Conservation (phyloP, 1,140 invertebrate genomes). For the Dendroctonus ponderosae region DNA sequence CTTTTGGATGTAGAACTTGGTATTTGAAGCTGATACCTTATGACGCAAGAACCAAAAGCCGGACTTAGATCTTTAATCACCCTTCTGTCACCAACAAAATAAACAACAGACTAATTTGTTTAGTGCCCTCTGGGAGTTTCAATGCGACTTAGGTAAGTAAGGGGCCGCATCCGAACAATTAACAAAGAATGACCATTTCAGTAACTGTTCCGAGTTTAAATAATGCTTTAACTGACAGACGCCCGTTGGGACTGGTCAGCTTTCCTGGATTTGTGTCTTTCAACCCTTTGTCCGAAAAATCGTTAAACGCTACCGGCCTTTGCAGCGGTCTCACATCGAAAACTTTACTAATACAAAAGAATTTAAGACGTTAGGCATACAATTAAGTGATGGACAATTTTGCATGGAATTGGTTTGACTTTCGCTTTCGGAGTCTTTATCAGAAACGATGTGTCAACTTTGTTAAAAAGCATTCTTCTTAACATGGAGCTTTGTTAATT, state of each 20-base stretch:
- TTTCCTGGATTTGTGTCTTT: constrained; percentile 13
- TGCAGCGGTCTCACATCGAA: background rate
- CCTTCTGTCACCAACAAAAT: constrained; percentile 2
- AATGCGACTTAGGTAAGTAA: constrained; percentile 12
- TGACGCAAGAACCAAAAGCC: too few species aligned
- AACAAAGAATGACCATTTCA: constrained; percentile 10
- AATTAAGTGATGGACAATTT: too few species aligned
- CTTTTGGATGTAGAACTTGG: too few species aligned
- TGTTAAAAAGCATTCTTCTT: too few species aligned
- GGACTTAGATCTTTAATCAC: background rate
- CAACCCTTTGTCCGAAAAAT: constrained; percentile 7
- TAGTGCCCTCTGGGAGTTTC: constrained; percentile 9
- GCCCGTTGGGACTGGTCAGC: constrained; percentile 1
- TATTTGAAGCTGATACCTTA: too few species aligned
- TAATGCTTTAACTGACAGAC: constrained; percentile 8
- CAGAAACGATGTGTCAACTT: too few species aligned
- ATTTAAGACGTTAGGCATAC: too few species aligned
- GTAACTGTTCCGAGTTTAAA: constrained; percentile 5
- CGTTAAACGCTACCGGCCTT: constrained; percentile 4
- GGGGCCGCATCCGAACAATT: constrained; percentile 15
- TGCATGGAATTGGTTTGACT: too few species aligned
- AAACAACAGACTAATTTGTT: constrained; percentile 20
- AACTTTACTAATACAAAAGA: too few species aligned
- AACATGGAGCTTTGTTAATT: too few species aligned
- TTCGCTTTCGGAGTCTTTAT: too few species aligned